phyloP scores from a whole-genome alignment of 2,113 vertebrate species.

The Podocnemis expansa region DNA sequence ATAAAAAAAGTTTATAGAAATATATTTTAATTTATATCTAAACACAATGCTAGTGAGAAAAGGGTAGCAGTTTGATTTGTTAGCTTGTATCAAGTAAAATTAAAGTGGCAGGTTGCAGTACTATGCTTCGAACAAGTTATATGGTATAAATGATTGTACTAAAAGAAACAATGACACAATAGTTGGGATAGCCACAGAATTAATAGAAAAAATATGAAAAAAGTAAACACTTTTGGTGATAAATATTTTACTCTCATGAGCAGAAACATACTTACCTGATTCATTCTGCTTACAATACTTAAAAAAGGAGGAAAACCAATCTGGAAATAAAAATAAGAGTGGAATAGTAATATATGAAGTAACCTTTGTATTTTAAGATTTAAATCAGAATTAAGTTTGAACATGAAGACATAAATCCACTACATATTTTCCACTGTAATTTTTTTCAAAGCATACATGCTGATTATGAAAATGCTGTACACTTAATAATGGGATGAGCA shows the following conservation, averaged over 20 bases:
- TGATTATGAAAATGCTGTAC: neutral
- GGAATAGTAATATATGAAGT: neutral
- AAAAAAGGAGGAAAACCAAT: conserved; percentile 95
- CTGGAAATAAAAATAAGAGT: conserved; percentile 73
- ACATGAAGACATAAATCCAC: neutral
- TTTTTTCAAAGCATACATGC: neutral
- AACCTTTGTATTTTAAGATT: rapidly evolving
- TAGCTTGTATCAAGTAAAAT: neutral
- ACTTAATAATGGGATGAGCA: neutral
- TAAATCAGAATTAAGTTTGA: neutral
- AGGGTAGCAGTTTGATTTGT: neutral
- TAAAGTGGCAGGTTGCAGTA: neutral
- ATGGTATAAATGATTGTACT: neutral
- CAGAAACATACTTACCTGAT: conserved; percentile 83
- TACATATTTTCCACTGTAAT: neutral
- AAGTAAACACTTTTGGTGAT: neutral
- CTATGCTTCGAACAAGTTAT: neutral
- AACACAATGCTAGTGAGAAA: neutral
- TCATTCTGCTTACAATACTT: conserved; percentile 95
- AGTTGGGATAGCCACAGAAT: neutral
- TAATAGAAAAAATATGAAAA: neutral
- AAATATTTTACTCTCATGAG: neutral
- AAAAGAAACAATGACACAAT: neutral
- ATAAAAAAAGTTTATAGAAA: neutral
- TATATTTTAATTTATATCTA: neutral